These are phyloP conservation scores for Cygnus buccinator DNA, from an alignment of 2,113 vertebrate genomes.

Conservation along the genomic window DNA sequence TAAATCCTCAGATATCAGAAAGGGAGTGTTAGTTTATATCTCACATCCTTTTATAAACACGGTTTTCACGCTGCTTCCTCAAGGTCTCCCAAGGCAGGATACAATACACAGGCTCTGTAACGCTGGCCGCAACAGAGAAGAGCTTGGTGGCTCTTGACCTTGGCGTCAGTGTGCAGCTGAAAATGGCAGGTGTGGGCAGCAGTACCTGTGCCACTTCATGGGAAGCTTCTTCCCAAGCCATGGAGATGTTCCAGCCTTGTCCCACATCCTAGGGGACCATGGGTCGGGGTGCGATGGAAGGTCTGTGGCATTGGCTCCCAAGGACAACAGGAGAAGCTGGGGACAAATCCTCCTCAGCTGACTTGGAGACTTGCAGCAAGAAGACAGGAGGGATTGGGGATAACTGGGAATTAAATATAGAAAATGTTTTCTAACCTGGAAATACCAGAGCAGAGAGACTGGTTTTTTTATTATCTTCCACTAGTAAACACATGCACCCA, in stretches of 20 bases:
- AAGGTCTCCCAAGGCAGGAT: conserved; percentile 20
- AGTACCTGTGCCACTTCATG: neutral
- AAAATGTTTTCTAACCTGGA: neutral
- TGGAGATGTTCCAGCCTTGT: neutral
- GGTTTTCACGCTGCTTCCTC: conserved; percentile 30
- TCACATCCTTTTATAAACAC: conserved; percentile 50
- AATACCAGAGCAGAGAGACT: neutral
- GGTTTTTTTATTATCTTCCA: neutral
- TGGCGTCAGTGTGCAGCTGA: neutral
- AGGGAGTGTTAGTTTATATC: conserved; percentile 36
- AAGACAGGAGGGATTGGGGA: neutral
- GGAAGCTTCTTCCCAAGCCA: neutral
- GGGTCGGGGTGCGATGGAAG: neutral
- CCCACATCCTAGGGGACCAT: neutral
- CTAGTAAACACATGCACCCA: neutral
- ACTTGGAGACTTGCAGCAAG: neutral
- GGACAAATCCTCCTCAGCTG: neutral
- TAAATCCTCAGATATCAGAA: conserved; percentile 44
- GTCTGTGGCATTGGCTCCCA: neutral
- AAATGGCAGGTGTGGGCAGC: neutral
- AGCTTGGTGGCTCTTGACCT: neutral
- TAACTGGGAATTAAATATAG: neutral
- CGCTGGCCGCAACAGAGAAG: neutral
- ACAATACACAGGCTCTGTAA: neutral
- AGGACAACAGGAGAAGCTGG: neutral